These are phyloP conservation scores for Leucopsar rothschildi DNA, from an alignment of 2,113 vertebrate genomes.

Conservation along the genomic window DNA sequence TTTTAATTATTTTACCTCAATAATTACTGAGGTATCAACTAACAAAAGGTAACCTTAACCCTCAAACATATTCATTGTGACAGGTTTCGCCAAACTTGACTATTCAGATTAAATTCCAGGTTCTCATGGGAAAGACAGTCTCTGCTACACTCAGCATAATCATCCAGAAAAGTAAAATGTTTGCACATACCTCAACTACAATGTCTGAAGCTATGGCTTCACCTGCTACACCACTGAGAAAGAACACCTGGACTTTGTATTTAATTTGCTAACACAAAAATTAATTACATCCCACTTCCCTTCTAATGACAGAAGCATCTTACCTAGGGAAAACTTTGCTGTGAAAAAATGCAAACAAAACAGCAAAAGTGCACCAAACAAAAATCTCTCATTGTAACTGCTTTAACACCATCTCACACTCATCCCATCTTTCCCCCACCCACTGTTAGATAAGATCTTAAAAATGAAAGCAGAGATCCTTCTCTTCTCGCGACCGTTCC, in stretches of 20 bases:
- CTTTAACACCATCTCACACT: not conserved
- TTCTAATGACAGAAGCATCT: not conserved
- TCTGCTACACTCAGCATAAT: not conserved
- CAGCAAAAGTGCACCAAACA: not conserved
- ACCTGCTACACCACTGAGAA: not conserved
- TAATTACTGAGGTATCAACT: not conserved
- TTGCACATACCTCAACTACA: not conserved
- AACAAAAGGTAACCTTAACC: not conserved
- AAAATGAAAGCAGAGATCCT: not conserved
- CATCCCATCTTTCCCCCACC: accelerated
- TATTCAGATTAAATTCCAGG: not conserved
- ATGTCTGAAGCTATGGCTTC: not conserved
- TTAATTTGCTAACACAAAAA: not conserved
- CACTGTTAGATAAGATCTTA: not conserved
- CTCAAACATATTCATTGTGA: not conserved
- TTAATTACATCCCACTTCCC: not conserved
- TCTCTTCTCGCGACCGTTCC: not conserved
- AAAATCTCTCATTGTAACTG: not conserved
- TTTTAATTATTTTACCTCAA: not conserved
- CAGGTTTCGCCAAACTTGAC: not conserved
- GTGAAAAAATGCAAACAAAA: not conserved
- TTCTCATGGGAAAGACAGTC: not conserved
- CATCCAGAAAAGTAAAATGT: not conserved
- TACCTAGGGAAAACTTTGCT: not conserved
- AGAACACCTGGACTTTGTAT: not conserved